A percentile compares a stretch with the other conserved stretches of the same genome.
phyloP scores from a whole-genome alignment of 2,888 invertebrate genomes.

The Stenodema calcarata region DNA sequence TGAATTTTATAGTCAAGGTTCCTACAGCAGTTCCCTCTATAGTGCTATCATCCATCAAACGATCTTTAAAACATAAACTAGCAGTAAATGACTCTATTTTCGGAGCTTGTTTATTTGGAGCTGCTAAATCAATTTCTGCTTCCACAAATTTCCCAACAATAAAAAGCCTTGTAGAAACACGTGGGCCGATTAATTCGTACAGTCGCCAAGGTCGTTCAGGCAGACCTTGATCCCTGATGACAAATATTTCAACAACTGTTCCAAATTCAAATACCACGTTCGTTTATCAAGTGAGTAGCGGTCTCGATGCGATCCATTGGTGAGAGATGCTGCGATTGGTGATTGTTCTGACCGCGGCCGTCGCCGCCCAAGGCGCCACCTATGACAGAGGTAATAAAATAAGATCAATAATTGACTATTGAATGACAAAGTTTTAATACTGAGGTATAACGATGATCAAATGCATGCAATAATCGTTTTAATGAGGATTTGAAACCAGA shows the following conservation, averaged over 20 bases:
- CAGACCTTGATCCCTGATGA: neutral
- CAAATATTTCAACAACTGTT: constrained; percentile 8
- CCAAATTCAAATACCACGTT: neutral
- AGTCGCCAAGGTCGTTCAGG: too few species aligned
- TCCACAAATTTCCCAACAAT: neutral
- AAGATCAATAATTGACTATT: neutral
- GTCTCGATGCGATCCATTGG: neutral
- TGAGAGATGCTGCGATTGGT: constrained; percentile 14
- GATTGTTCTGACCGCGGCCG: neutral
- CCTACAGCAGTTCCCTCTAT: too few species aligned
- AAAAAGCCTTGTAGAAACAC: neutral
- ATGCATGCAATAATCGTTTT: too few species aligned
- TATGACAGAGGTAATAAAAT: neutral
- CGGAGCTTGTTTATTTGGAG: neutral
- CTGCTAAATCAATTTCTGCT: neutral
- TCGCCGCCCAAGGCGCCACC: constrained; percentile 2
- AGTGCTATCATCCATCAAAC: neutral
- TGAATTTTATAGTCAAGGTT: too few species aligned
- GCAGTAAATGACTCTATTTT: too few species aligned
- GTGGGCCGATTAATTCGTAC: neutral
- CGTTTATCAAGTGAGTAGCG: neutral
- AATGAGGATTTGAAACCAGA: too few species aligned
- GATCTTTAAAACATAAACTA: too few species aligned
- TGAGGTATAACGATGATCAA: too few species aligned
- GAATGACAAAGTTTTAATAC: too few species aligned